phyloP scores from a whole-genome alignment of 2,113 vertebrate species.

The Romanogobio albipinnatus region DNA sequence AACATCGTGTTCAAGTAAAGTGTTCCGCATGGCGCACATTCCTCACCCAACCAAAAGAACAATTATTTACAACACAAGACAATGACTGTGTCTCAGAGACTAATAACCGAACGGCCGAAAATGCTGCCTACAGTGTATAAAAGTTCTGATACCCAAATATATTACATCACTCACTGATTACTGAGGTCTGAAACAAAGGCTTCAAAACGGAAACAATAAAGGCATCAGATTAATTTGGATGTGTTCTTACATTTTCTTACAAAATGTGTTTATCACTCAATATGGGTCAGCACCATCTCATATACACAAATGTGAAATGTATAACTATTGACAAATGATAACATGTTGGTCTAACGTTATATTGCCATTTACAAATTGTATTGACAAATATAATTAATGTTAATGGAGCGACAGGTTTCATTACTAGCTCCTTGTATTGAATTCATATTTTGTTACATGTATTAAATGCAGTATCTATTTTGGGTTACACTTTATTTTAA shows the following conservation, averaged over 20 bases:
- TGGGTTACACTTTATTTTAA: too few relatives aligned
- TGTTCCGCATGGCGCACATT: slow-evolving; percentile 32
- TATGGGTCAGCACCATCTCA: not conserved
- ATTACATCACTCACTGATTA: not conserved
- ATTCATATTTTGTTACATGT: not conserved
- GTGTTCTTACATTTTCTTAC: not conserved
- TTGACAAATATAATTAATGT: not conserved
- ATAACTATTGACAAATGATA: not conserved
- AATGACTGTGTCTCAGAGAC: not conserved
- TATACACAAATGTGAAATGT: not conserved
- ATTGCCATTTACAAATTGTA: not conserved
- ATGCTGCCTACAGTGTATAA: not conserved
- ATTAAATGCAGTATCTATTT: not conserved
- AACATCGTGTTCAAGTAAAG: not conserved
- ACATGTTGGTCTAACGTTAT: not conserved
- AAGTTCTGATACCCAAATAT: not conserved
- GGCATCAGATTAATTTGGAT: not conserved
- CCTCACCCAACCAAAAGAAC: not conserved
- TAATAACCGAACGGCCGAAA: not conserved
- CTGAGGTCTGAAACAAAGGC: not conserved
- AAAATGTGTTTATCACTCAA: not conserved
- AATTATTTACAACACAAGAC: not conserved
- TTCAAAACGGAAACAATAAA: not conserved
- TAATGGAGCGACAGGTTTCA: not conserved
- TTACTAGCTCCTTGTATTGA: not conserved